Evolutionary conservation across 1,140 invertebrate species (phyloP).

Genomic region (Temnothorax nylanderi): DNA sequence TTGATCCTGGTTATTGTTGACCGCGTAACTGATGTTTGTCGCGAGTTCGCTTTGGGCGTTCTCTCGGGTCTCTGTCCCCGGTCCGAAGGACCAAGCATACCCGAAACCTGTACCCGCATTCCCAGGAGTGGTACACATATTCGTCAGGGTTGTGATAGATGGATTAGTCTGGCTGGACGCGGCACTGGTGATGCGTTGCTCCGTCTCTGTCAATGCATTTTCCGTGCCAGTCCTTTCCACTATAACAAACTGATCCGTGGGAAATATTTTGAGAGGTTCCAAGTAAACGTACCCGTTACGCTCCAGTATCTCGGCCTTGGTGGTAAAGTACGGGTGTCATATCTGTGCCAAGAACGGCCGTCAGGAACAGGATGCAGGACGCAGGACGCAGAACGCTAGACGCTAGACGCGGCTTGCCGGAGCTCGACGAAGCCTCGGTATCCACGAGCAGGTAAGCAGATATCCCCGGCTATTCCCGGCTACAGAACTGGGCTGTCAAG

Average conservation of each 20-base stretch:
- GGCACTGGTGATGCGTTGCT: constrained; percentile 74
- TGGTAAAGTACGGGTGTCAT: constrained; percentile 74
- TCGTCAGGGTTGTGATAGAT: constrained; percentile 81
- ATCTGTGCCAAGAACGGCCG: constrained; percentile 67
- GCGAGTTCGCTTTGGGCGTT: constrained; percentile 81
- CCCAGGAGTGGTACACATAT: constrained; percentile 85
- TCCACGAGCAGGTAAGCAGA: not conserved
- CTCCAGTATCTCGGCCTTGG: constrained; percentile 83
- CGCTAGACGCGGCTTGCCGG: too few species aligned
- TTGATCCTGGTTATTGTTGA: constrained; percentile 85
- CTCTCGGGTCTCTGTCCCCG: constrained; percentile 81
- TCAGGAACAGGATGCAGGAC: not conserved
- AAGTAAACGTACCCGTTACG: constrained; percentile 83
- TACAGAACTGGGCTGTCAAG: not conserved
- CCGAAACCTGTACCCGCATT: constrained; percentile 84
- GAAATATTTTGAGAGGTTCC: constrained; percentile 85
- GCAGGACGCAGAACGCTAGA: not conserved
- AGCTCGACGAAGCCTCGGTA: not conserved
- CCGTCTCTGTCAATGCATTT: constrained; percentile 82
- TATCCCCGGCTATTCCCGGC: not conserved
- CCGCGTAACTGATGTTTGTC: constrained; percentile 83
- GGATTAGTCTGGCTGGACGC: constrained; percentile 79
- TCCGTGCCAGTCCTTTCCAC: constrained; percentile 83
- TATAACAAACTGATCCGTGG: constrained; percentile 84
- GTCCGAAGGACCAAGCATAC: constrained; percentile 84